These are phyloP conservation scores for Dicranocentrus wangi DNA, from an alignment of 2,888 invertebrate genomes.

Conservation along the genomic window DNA sequence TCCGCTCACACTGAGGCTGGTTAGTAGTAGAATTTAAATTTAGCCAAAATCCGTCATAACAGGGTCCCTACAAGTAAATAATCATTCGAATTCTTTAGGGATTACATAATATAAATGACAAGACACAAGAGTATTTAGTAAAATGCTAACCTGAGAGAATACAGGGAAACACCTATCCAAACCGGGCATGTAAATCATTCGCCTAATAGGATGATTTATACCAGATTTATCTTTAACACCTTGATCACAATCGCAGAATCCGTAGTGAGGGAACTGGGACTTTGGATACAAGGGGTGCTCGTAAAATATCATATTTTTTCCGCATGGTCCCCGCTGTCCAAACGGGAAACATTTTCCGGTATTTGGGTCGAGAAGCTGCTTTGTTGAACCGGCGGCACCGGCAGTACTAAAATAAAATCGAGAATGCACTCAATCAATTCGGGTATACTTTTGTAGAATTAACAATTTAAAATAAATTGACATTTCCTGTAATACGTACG, in stretches of 20 bases:
- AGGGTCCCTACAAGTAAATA: constrained; percentile 53
- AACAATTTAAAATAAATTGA: no score
- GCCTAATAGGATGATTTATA: constrained; percentile 51
- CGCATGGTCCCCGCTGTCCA: constrained; percentile 57
- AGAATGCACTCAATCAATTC: no score
- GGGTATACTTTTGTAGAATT: no score
- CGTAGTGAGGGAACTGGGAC: neutral
- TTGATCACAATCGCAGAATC: constrained; percentile 68
- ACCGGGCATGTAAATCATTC: constrained; percentile 37
- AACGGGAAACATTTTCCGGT: constrained; percentile 38
- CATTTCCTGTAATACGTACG: no score
- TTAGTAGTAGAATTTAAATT: neutral
- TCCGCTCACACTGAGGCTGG: constrained; percentile 31
- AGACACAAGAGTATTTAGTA: neutral
- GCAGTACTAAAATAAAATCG: no score
- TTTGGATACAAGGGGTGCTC: constrained; percentile 37
- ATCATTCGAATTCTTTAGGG: neutral
- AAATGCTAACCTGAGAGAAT: constrained; percentile 61
- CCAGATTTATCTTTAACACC: constrained; percentile 39
- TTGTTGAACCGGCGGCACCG: no score
- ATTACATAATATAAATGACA: no score
- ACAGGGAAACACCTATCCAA: constrained; percentile 46
- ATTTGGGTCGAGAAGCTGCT: constrained; percentile 3
- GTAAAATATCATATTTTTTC: constrained; percentile 62
- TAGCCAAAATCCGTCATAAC: constrained; percentile 49